Conservation (phyloP, 2,888 invertebrate genomes). For the Microctonus hyperodae region DNA sequence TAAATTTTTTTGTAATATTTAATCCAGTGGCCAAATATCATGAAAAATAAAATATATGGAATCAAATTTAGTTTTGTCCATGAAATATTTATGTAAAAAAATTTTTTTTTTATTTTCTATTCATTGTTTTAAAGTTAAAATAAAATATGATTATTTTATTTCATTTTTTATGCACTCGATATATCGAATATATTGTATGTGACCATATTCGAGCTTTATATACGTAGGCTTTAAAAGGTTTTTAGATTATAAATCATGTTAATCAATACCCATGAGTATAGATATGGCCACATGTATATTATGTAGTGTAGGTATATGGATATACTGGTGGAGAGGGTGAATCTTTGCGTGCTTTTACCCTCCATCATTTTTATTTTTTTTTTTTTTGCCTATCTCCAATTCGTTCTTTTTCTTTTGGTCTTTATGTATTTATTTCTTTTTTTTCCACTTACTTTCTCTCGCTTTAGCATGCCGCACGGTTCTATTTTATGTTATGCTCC, state of each 20-base stretch:
- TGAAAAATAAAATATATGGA: background rate
- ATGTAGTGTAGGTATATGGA: constrained; percentile 9
- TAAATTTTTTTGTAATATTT: background rate
- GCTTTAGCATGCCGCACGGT: constrained; percentile 11
- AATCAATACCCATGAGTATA: background rate
- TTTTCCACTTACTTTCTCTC: background rate
- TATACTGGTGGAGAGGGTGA: background rate
- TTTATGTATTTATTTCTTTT: background rate
- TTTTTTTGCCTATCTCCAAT: constrained; percentile 19
- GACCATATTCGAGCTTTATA: background rate
- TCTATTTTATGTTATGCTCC: constrained; percentile 16
- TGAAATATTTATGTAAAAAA: background rate
- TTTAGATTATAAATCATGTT: constrained; percentile 1
- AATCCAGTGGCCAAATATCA: background rate
- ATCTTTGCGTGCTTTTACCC: constrained; percentile 15
- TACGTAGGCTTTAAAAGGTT: background rate
- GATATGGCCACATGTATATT: background rate
- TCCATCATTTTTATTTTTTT: constrained; percentile 12
- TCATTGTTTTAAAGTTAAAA: background rate
- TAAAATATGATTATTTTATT: background rate
- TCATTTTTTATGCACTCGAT: background rate
- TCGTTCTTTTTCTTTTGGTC: background rate
- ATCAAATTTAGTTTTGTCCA: background rate
- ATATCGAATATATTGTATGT: background rate
- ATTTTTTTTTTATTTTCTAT: background rate